Percentiles rank a stretch among this genome's conserved stretches.
Evolutionary conservation across 2,888 invertebrate species (phyloP).

Genomic region (Galerucella pusilla): DNA sequence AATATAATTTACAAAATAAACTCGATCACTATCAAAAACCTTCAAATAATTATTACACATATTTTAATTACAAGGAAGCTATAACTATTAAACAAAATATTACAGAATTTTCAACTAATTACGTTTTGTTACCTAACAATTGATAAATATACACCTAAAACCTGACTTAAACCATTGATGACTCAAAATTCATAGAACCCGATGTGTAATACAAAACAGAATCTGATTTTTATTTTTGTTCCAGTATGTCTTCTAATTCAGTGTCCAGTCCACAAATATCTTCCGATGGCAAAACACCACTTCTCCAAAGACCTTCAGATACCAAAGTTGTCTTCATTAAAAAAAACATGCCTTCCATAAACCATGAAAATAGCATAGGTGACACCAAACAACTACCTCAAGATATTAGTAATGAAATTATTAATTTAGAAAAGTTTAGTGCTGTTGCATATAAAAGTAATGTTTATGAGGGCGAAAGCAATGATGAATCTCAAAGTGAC

Average conservation of each 20-base stretch:
- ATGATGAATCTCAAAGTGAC: slow-evolving; percentile 51
- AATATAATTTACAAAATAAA: background rate
- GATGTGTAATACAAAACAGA: too few species aligned
- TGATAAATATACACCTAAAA: too few species aligned
- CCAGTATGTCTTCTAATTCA: slow-evolving; percentile 1
- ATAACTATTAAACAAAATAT: too few species aligned
- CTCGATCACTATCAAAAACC: too few species aligned
- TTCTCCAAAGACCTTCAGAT: slow-evolving; percentile 1
- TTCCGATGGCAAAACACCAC: slow-evolving; percentile 1
- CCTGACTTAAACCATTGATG: too few species aligned
- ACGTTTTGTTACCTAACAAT: too few species aligned
- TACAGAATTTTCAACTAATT: too few species aligned
- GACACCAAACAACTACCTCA: slow-evolving; percentile 2
- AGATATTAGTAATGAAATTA: slow-evolving; percentile 5
- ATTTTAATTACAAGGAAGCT: too few species aligned
- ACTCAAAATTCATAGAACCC: too few species aligned
- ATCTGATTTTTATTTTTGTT: background rate
- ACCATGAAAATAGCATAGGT: background rate
- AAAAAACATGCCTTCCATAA: background rate
- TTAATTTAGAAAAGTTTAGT: slow-evolving; percentile 1
- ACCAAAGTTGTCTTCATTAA: background rate
- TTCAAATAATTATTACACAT: too few species aligned
- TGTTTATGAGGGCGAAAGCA: slow-evolving; percentile 37
- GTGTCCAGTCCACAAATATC: background rate
- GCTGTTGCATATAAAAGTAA: slow-evolving; percentile 30